Conservation (phyloP, 2,113 vertebrate genomes). For the Pelobates fuscus region DNA sequence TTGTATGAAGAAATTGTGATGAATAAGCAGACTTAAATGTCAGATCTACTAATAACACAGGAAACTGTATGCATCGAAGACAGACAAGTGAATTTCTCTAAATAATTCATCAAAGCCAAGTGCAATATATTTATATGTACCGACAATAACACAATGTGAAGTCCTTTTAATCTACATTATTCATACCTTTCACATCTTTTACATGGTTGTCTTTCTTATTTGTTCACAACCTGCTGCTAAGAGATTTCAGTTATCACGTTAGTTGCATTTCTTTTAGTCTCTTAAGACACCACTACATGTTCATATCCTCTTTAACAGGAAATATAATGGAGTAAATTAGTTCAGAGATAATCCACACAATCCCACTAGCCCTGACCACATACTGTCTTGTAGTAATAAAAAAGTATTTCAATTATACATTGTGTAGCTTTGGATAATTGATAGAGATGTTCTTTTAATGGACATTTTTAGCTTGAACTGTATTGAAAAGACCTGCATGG, state of each 20-base stretch:
- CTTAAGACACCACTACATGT: neutral
- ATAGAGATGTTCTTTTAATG: neutral
- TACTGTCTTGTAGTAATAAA: neutral
- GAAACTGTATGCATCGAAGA: neutral
- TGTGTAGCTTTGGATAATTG: slow-evolving; percentile 1
- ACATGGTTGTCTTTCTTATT: slow-evolving; percentile 16
- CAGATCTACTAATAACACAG: neutral
- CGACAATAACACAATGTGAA: slow-evolving; percentile 1
- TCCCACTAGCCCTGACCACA: neutral
- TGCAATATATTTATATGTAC: neutral
- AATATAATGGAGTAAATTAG: neutral
- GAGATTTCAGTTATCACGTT: neutral
- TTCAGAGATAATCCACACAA: neutral
- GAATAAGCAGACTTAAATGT: neutral
- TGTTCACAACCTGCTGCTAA: neutral
- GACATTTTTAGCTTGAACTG: neutral
- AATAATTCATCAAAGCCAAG: slow-evolving; percentile 25
- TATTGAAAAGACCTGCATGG: too few relatives aligned
- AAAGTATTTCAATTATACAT: neutral
- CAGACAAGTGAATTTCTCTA: slow-evolving; percentile 23
- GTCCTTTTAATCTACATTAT: slow-evolving; percentile 21
- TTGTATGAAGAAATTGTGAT: neutral
- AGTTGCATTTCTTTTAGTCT: neutral
- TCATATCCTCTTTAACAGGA: slow-evolving; percentile 1
- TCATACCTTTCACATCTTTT: neutral